Evolutionary conservation across 2,888 invertebrate genomes (phyloP).

Genomic region (Aproaerema taeniolella): DNA sequence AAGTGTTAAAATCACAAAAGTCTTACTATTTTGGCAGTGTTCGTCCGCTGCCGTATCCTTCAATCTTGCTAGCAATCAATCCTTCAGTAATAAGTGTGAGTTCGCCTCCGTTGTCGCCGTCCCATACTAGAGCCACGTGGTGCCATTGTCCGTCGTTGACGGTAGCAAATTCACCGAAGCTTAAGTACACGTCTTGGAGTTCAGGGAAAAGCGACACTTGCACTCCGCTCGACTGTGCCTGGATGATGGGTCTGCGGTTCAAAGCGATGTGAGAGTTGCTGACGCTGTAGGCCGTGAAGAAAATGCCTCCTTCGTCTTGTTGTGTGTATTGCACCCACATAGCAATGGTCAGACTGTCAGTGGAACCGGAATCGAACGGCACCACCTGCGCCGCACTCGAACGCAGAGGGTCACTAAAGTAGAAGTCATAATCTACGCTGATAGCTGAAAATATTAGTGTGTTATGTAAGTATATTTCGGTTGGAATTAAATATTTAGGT

Average conservation of each 20-base stretch:
- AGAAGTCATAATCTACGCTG: slow-evolving; percentile 97
- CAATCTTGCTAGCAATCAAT: slow-evolving; percentile 93
- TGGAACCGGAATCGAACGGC: slow-evolving; percentile 89
- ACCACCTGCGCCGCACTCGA: slow-evolving; percentile 95
- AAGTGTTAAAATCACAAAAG: neutral
- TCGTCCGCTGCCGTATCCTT: slow-evolving; percentile 91
- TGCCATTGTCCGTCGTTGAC: slow-evolving; percentile 98
- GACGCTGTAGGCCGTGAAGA: slow-evolving; percentile 95
- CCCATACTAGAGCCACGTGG: slow-evolving; percentile 96
- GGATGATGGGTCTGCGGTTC: slow-evolving; percentile 88
- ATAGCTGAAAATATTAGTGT: slow-evolving; percentile 82
- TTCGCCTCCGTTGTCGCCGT: slow-evolving; percentile 90
- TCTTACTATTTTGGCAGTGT: slow-evolving; percentile 89
- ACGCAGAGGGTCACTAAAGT: slow-evolving; percentile 93
- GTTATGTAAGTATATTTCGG: slow-evolving; percentile 7
- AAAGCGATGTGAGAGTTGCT: slow-evolving; percentile 88
- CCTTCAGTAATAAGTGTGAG: slow-evolving; percentile 96
- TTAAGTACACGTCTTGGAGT: slow-evolving; percentile 91
- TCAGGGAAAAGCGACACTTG: slow-evolving; percentile 93
- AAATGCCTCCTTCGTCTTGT: slow-evolving; percentile 93
- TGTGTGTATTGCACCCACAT: slow-evolving; percentile 98
- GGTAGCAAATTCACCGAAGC: slow-evolving; percentile 93
- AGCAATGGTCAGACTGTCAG: slow-evolving; percentile 90
- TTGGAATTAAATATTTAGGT: too few relatives aligned
- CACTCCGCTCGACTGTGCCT: slow-evolving; percentile 95